These are phyloP conservation scores for Pygmarrhopalites habei DNA, from an alignment of 1,140 invertebrate genomes.

Conservation along the genomic window DNA sequence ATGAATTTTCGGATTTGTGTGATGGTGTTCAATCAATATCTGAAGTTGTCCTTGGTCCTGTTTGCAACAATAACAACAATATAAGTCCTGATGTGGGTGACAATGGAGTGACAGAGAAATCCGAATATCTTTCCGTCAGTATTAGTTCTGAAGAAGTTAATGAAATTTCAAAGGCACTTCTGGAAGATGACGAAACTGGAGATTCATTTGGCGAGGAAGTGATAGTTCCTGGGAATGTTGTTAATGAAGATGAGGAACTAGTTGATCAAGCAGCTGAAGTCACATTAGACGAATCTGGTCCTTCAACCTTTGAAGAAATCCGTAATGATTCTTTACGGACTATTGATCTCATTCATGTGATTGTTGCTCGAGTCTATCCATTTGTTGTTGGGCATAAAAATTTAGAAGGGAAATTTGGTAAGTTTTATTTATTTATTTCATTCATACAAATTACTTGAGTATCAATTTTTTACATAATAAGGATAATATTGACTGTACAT, in stretches of 20 bases:
- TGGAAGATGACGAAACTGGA: constrained; percentile 40
- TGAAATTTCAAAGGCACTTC: constrained; percentile 38
- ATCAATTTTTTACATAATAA: too few relatives aligned
- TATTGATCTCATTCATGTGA: neutral
- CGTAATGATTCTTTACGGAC: neutral
- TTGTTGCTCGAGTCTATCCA: constrained; percentile 5
- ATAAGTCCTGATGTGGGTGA: too few relatives aligned
- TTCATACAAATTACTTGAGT: neutral
- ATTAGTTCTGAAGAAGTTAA: constrained; percentile 33
- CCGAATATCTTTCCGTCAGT: too few relatives aligned
- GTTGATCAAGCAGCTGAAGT: neutral
- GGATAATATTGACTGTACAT: too few relatives aligned
- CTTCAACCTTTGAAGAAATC: neutral
- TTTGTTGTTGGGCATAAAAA: neutral
- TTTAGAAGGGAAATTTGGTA: neutral
- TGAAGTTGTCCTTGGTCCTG: too few relatives aligned
- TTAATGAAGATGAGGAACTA: constrained; percentile 25
- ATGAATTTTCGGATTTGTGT: neutral
- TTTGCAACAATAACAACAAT: too few relatives aligned
- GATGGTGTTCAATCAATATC: too few relatives aligned
- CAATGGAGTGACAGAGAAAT: too few relatives aligned
- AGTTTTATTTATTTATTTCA: neutral
- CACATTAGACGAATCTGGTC: neutral
- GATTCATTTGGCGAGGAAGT: too few relatives aligned
- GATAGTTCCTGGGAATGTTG: constrained; percentile 14